Conservation (phyloP, 2,113 vertebrate species). For the Orthonyx spaldingii region DNA sequence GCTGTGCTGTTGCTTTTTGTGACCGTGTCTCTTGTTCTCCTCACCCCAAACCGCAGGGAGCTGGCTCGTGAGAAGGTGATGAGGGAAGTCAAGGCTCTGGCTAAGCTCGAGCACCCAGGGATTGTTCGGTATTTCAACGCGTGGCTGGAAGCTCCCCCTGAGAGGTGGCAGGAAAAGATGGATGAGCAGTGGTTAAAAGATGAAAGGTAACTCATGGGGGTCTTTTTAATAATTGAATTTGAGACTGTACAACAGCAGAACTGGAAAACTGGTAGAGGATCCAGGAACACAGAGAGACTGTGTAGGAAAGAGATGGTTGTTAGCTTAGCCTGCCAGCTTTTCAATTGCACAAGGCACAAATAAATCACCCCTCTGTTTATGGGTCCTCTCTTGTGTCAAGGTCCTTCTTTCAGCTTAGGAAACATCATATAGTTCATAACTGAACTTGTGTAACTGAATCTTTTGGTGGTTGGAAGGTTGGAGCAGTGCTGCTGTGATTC, state of each 20-base stretch:
- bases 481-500: neutral
- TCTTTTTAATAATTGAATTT: neutral
- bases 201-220: constrained; percentile 73
- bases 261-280: neutral
- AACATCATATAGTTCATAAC: neutral
- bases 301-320: neutral
- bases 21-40: neutral
- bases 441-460: neutral
- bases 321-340: neutral
- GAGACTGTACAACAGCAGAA: neutral
- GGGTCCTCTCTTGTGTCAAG: neutral
- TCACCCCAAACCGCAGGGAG: constrained; percentile 70
- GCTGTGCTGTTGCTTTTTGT: neutral
- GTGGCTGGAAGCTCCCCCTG: constrained; percentile 94
- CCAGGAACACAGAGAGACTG: neutral
- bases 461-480: neutral
- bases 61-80: constrained; percentile 96
- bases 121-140: constrained; percentile 98
- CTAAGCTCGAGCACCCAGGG: constrained; percentile 94
- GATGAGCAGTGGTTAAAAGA: constrained; percentile 94
- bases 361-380: neutral
- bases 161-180: constrained; percentile 97
- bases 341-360: neutral
- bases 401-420: neutral
- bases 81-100: constrained; percentile 95